Conservation (phyloP, 2,113 vertebrate genomes). For the Mystacornis crossleyi region DNA sequence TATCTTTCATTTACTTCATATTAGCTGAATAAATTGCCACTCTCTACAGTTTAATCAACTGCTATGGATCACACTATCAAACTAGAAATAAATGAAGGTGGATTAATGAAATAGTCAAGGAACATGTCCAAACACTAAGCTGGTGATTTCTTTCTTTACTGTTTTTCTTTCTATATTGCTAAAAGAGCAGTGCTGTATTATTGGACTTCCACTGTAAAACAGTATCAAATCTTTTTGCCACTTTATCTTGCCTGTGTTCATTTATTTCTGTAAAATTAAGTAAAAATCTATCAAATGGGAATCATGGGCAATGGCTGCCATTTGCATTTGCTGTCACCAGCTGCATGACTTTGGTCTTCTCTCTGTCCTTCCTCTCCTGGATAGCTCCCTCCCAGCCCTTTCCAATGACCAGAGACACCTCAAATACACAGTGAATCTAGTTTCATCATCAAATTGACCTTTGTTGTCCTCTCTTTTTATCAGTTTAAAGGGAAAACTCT, state of each 20-base stretch:
- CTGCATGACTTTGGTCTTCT: not conserved
- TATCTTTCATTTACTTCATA: slow-evolving; percentile 41
- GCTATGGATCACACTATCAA: slow-evolving; percentile 39
- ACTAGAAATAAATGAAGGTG: slow-evolving; percentile 45
- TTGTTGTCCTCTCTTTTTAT: not conserved
- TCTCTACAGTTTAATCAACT: slow-evolving; percentile 33
- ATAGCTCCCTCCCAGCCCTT: not conserved
- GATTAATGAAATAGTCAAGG: slow-evolving; percentile 31
- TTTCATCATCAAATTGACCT: not conserved
- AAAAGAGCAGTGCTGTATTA: not conserved
- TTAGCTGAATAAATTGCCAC: slow-evolving; percentile 41
- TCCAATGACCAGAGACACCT: not conserved
- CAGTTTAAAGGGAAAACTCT: not conserved
- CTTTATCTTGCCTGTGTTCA: not conserved
- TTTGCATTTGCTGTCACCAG: not conserved
- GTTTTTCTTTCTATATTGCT: not conserved
- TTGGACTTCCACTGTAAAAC: not conserved
- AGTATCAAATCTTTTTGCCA: not conserved
- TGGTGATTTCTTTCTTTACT: slow-evolving; percentile 26
- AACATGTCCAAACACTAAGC: slow-evolving; percentile 14
- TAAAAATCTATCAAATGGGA: not conserved
- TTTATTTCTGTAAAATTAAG: not conserved
- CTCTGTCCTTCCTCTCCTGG: not conserved
- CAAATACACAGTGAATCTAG: not conserved
- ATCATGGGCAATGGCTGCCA: not conserved